Evolutionary conservation across 1,140 invertebrate species (phyloP).

Genomic region (Acromyrmex echinatior): DNA sequence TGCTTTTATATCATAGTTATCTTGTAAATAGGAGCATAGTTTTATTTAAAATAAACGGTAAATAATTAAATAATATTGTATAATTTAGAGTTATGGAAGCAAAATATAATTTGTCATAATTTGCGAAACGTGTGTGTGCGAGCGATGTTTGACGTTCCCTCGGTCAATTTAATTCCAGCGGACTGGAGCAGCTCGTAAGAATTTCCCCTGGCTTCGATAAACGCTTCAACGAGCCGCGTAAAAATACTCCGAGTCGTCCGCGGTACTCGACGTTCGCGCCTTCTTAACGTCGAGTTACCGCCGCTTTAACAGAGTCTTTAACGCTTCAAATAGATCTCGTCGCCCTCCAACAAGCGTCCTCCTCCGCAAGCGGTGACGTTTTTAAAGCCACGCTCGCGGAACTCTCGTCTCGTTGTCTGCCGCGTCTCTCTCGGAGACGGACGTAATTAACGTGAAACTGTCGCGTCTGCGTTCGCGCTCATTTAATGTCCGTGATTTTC

Average conservation of each 20-base stretch:
- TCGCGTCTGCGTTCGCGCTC: constrained; percentile 45
- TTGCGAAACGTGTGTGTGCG: neutral
- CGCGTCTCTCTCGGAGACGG: constrained; percentile 56
- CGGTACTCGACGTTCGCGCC: constrained; percentile 73
- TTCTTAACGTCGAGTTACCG: constrained; percentile 82
- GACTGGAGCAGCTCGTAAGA: constrained; percentile 68
- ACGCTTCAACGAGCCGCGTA: constrained; percentile 76
- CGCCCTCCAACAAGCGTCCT: constrained; percentile 58
- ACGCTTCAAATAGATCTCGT: constrained; percentile 83
- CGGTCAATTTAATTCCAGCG: constrained; percentile 51
- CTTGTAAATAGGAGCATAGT: neutral
- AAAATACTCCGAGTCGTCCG: constrained; percentile 77
- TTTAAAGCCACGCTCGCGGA: constrained; percentile 68
- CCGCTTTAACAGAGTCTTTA: constrained; percentile 85
- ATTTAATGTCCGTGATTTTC: constrained; percentile 38
- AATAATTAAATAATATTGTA: constrained; percentile 12
- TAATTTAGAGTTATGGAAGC: neutral
- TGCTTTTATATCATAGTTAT: neutral
- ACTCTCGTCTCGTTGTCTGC: constrained; percentile 36
- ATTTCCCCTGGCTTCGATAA: constrained; percentile 63
- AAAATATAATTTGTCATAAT: constrained; percentile 4
- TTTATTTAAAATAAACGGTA: neutral
- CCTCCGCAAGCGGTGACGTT: constrained; percentile 67
- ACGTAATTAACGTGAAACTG: constrained; percentile 75
- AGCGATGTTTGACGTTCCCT: neutral